Conservation (phyloP, 2,113 vertebrate genomes). For the Formicarius rufipectus region DNA sequence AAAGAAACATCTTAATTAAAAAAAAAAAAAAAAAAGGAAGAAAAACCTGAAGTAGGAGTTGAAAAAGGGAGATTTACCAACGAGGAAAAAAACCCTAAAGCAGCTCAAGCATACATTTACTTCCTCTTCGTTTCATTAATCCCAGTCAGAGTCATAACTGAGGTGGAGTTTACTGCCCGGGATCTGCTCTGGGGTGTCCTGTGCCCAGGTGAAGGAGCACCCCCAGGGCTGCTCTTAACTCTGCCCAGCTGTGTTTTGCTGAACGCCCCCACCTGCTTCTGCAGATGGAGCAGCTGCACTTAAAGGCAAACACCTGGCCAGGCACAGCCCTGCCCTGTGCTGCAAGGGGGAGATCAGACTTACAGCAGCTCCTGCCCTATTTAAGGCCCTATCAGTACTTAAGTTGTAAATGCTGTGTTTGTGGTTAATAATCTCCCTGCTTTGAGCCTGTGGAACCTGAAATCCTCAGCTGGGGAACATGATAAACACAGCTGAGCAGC, state of each 20-base stretch:
- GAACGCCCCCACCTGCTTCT: conserved; percentile 56
- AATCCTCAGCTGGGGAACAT: background rate
- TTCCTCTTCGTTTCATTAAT: background rate
- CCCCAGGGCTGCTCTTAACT: conserved; percentile 38
- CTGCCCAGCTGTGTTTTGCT: conserved; percentile 71
- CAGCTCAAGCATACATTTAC: background rate
- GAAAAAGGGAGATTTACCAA: background rate
- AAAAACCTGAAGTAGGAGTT: background rate
- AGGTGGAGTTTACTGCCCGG: background rate
- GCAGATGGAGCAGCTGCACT: conserved; percentile 69
- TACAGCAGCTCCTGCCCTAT: background rate
- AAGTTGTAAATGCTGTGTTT: background rate
- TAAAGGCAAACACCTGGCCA: conserved; percentile 66
- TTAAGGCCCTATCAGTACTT: background rate
- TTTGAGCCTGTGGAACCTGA: background rate
- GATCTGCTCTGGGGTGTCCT: background rate
- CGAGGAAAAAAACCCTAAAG: background rate
- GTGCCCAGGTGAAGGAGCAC: conserved; percentile 40
- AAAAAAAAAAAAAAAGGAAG: background rate
- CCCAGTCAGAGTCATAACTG: no score
- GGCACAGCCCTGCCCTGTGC: background rate
- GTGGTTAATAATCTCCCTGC: background rate
- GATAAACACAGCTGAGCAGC: background rate
- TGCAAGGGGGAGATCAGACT: background rate
- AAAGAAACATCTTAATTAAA: background rate